Conservation (phyloP, 2,113 vertebrate genomes). For the Lathamus discolor region DNA sequence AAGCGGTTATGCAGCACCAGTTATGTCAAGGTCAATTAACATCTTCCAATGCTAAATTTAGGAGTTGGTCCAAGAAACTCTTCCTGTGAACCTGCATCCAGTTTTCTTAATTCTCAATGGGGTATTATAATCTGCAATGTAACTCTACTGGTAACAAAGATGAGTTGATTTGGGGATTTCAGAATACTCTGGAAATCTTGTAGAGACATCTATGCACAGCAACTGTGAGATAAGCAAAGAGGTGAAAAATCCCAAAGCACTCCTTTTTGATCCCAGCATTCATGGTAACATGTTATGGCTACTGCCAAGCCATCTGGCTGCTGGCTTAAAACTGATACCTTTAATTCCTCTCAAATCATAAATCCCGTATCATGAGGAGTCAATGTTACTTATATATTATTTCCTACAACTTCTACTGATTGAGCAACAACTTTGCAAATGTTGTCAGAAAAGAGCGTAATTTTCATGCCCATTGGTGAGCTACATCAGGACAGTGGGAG, state of each 20-base stretch:
- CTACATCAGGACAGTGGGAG: background rate
- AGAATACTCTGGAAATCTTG: background rate
- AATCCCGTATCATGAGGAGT: background rate
- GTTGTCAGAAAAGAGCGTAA: background rate
- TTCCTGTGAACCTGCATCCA: background rate
- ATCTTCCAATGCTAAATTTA: background rate
- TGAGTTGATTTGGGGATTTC: background rate
- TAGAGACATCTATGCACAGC: background rate
- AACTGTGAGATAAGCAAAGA: background rate
- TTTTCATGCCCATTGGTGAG: background rate
- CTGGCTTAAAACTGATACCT: background rate
- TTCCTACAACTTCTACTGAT: background rate
- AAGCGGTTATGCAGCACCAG: background rate
- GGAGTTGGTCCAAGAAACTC: background rate
- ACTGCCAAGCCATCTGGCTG: background rate
- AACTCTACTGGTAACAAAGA: background rate
- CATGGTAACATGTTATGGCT: background rate
- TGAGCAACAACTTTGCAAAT: background rate
- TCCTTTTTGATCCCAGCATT: background rate
- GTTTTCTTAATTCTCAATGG: background rate
- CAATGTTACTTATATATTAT: background rate
- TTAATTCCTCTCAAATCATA: background rate
- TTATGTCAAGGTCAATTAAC: background rate
- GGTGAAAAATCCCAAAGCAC: background rate
- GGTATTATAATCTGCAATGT: background rate